These are phyloP conservation scores for Falco biarmicus DNA, from an alignment of 2,797 vertebrate genomes.

Conservation along the genomic window DNA sequence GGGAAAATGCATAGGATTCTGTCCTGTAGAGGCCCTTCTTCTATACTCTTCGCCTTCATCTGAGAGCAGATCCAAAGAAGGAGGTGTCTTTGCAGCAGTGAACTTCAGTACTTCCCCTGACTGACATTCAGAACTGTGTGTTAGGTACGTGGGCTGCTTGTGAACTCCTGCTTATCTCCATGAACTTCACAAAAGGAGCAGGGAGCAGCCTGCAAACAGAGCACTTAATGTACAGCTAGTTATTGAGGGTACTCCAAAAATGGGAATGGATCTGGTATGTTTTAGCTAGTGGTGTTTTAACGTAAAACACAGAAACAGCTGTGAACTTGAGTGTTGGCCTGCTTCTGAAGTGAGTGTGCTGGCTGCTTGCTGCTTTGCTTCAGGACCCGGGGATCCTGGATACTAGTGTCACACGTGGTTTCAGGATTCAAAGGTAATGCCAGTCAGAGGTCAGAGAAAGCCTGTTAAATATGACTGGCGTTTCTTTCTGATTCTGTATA, in stretches of 20 bases:
- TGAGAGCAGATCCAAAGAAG: constrained; percentile 67
- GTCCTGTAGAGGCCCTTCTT: constrained; percentile 31
- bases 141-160: background rate
- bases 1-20: background rate
- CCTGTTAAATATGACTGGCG: background rate
- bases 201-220: background rate
- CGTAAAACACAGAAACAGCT: background rate
- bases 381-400: background rate
- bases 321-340: background rate
- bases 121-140: background rate
- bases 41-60: background rate
- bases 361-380: background rate
- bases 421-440: background rate
- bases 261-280: background rate
- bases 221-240: background rate
- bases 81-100: constrained; percentile 51
- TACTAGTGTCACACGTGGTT: rapidly evolving
- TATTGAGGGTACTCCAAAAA: background rate
- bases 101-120: constrained; percentile 15
- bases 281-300: background rate
- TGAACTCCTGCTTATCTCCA: background rate
- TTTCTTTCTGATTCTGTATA: background rate
- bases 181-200: background rate
- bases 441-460: background rate
- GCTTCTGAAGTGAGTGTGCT: background rate